These are phyloP conservation scores for Plusia festucae DNA, from an alignment of 2,888 invertebrate genomes.

Conservation along the genomic window DNA sequence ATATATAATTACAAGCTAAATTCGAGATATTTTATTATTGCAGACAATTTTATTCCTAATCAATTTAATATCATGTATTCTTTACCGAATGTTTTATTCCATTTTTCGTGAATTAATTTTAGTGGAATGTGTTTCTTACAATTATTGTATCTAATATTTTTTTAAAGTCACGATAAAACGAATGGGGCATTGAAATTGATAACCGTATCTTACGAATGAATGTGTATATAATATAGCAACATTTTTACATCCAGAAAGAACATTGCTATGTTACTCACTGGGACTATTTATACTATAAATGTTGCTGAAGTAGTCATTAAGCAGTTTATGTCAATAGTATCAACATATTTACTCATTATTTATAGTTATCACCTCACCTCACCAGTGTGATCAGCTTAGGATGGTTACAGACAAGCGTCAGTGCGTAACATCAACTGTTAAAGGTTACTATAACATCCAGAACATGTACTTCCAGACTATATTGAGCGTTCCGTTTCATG, in stretches of 20 bases:
- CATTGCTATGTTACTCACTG: background rate
- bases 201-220: background rate
- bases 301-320: background rate
- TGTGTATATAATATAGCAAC: background rate
- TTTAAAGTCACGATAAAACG: background rate
- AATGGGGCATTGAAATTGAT: background rate
- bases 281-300: background rate
- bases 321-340: constrained; percentile 9
- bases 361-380: constrained; percentile 11
- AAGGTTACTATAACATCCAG: too few species aligned
- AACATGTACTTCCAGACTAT: too few species aligned
- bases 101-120: background rate
- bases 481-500: too few species aligned
- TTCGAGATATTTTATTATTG: constrained; percentile 26
- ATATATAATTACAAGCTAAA: constrained; percentile 26
- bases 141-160: background rate
- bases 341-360: constrained; percentile 32
- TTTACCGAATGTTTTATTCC: background rate
- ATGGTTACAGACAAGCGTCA: too few species aligned
- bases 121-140: constrained; percentile 2
- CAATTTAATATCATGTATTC: background rate
- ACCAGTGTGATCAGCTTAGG: too few species aligned
- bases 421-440: too few species aligned
- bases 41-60: constrained; percentile 8
- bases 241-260: background rate